These are phyloP conservation scores for Sphaerodactylus townsendi DNA, from an alignment of 2,113 vertebrate species.

Conservation along the genomic window DNA sequence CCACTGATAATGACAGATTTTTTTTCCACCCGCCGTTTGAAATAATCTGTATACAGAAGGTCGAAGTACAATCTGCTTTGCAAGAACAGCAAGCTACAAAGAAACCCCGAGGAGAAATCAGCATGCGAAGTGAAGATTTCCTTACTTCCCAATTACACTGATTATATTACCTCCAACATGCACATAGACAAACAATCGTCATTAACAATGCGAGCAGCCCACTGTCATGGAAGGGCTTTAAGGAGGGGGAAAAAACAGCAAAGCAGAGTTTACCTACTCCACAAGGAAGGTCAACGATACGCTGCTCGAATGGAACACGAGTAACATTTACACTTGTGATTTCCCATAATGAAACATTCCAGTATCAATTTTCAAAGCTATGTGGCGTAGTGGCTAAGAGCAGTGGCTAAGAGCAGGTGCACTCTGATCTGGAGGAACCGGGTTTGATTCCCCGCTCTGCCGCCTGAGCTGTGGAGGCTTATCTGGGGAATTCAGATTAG, in stretches of 20 bases:
- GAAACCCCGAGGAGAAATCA: conserved; percentile 1
- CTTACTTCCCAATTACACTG: conserved; percentile 10
- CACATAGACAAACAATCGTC: conserved; percentile 14
- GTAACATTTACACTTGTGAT: background rate
- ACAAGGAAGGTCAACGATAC: background rate
- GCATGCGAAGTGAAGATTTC: background rate
- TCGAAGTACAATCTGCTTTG: conserved; percentile 5
- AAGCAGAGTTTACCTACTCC: background rate
- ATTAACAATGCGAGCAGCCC: conserved; percentile 18
- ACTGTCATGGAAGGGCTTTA: background rate
- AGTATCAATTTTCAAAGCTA: background rate
- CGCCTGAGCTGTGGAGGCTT: too few relatives aligned
- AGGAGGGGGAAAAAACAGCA: background rate
- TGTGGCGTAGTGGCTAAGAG: too few relatives aligned
- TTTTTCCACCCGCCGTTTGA: background rate
- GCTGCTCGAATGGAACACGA: background rate
- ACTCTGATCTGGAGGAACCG: too few relatives aligned
- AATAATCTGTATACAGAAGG: background rate
- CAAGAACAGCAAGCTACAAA: background rate
- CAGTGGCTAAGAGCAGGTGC: too few relatives aligned
- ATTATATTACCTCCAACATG: conserved; percentile 1
- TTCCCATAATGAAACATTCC: background rate
- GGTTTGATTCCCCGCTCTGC: too few relatives aligned
- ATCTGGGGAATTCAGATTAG: too few relatives aligned
- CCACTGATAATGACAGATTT: background rate